Percentiles rank a stretch among this genome's conserved stretches.
These are phyloP conservation scores for Paraescarpia echinospica DNA, from an alignment of 1,140 invertebrate species.

Conservation along the genomic window DNA sequence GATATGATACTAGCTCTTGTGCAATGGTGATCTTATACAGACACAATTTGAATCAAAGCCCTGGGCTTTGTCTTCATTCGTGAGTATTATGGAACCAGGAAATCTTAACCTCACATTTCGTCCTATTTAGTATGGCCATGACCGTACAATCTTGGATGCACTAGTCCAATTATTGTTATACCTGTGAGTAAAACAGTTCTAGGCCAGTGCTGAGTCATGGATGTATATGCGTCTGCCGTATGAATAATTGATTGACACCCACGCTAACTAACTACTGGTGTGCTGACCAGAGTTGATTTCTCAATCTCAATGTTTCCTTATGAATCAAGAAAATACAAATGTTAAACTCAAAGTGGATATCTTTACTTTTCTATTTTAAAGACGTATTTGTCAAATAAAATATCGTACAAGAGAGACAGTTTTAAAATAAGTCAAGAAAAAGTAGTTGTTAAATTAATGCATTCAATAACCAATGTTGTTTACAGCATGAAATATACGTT, in stretches of 20 bases:
- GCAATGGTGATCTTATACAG: neutral
- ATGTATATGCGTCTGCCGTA: neutral
- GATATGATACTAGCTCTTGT: neutral
- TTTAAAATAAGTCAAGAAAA: no score
- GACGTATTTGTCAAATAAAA: no score
- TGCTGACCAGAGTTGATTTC: neutral
- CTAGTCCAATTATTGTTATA: neutral
- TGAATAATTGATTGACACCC: neutral
- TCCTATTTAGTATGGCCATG: neutral
- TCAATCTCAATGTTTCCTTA: neutral
- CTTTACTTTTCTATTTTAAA: no score
- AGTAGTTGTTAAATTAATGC: no score
- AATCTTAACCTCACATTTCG: neutral
- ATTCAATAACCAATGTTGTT: neutral
- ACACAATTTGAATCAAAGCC: neutral
- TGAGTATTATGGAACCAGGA: neutral
- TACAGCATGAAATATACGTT: neutral
- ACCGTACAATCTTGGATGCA: neutral
- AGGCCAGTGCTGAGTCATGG: neutral
- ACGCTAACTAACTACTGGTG: neutral
- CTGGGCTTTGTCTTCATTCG: neutral
- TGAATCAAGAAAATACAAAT: no score
- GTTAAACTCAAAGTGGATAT: no score
- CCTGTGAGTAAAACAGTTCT: neutral
- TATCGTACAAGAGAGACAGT: no score